Conservation (phyloP, 2,113 vertebrate species). For the Crocuta crocuta region DNA sequence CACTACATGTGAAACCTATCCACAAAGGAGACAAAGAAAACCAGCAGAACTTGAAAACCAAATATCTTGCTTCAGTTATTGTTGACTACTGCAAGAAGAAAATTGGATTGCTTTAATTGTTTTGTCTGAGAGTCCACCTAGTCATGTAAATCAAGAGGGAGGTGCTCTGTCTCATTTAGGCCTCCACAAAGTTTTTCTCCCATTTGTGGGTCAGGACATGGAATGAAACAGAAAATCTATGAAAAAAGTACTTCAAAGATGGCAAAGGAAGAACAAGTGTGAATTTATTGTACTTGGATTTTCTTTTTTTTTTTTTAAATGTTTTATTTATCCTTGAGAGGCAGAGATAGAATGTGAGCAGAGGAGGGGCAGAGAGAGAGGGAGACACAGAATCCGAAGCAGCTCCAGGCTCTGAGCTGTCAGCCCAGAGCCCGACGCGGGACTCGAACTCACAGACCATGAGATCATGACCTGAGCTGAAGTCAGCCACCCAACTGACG, state of each 20-base stretch:
- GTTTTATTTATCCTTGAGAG: too few relatives aligned
- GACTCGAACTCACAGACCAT: too few relatives aligned
- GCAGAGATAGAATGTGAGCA: too few relatives aligned
- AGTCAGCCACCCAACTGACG: too few relatives aligned
- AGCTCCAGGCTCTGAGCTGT: too few relatives aligned
- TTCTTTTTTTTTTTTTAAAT: too few relatives aligned
- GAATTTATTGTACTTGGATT: neutral
- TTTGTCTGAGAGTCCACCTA: neutral
- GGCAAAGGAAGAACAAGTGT: neutral
- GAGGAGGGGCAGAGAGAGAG: too few relatives aligned
- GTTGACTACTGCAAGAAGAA: neutral
- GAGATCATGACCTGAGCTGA: too few relatives aligned
- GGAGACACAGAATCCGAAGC: too few relatives aligned
- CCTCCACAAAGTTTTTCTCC: neutral
- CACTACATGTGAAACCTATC: neutral
- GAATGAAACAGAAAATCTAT: neutral
- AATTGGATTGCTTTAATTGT: neutral
- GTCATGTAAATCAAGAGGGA: neutral
- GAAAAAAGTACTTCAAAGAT: neutral
- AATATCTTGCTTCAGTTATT: neutral
- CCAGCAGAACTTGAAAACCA: neutral
- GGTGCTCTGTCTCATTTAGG: neutral
- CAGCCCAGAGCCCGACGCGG: too few relatives aligned
- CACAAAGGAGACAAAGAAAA: constrained; percentile 12
- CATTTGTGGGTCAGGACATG: neutral